phyloP scores from a whole-genome alignment of 2,797 vertebrate genomes.

The Garrulus glandarius region DNA sequence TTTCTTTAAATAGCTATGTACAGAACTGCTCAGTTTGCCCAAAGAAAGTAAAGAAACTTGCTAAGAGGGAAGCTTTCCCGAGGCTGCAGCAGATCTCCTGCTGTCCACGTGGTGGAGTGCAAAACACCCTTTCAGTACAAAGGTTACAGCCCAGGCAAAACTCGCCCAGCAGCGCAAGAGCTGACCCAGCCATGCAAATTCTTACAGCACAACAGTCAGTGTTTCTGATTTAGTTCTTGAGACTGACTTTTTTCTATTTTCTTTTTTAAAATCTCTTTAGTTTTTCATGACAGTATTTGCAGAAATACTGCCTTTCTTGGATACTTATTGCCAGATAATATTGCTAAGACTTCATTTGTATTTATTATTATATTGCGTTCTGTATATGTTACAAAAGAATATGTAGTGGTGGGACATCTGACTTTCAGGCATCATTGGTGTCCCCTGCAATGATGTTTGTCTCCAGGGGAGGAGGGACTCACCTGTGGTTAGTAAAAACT shows the following conservation, averaged over 20 bases:
- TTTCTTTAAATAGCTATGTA: background rate
- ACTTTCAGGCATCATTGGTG: background rate
- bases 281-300: background rate
- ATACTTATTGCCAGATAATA: background rate
- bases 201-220: background rate
- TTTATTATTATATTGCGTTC: background rate
- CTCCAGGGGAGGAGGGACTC: background rate
- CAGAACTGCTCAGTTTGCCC: background rate
- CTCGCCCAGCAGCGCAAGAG: background rate
- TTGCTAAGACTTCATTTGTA: background rate
- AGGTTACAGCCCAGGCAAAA: background rate
- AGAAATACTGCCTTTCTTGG: background rate
- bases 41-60: background rate
- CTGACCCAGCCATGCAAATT: background rate
- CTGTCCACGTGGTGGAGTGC: constrained; percentile 44
- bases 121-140: background rate
- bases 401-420: background rate
- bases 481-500: background rate
- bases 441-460: background rate
- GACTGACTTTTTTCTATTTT: background rate
- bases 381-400: background rate
- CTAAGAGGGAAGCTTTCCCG: background rate
- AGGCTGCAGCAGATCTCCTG: constrained; percentile 3
- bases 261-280: background rate
- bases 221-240: background rate